A percentile compares a stretch with the other conserved stretches of the same genome.
Evolutionary conservation across 2,113 vertebrate species (phyloP).

Genomic region (Petaurus breviceps): DNA sequence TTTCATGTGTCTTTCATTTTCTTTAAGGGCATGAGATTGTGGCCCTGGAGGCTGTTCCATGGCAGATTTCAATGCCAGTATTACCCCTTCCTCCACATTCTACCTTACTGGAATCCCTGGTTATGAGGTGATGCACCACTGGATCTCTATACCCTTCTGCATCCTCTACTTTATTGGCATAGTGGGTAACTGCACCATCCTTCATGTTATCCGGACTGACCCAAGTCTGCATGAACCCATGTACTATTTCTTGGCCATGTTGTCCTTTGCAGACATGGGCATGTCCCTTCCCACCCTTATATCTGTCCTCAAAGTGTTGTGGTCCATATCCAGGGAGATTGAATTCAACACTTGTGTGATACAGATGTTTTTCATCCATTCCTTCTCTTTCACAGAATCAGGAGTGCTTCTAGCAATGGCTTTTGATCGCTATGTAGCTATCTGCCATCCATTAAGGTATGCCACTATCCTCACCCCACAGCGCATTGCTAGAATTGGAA

Average conservation of each 20-base stretch:
- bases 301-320: slow-evolving; percentile 64
- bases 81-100: slow-evolving; percentile 35
- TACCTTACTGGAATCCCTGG: slow-evolving; percentile 69
- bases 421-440: slow-evolving; percentile 60
- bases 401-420: slow-evolving; percentile 66
- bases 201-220: slow-evolving; percentile 13
- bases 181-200: slow-evolving; percentile 54
- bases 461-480: slow-evolving; percentile 49
- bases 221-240: slow-evolving; percentile 63
- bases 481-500: slow-evolving; percentile 41
- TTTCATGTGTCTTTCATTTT: neutral
- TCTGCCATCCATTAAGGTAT: slow-evolving; percentile 46
- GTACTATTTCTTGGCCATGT: slow-evolving; percentile 71
- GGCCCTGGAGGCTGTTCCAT: neutral
- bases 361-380: slow-evolving; percentile 63
- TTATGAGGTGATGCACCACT: slow-evolving; percentile 61
- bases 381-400: slow-evolving; percentile 65
- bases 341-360: slow-evolving; percentile 59
- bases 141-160: slow-evolving; percentile 64
- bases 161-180: slow-evolving; percentile 37
- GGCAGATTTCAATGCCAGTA: slow-evolving; percentile 43
- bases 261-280: slow-evolving; percentile 69
- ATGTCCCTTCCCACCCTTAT: slow-evolving; percentile 58
- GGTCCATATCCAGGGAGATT: slow-evolving; percentile 70
- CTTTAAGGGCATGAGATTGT: neutral